phyloP scores from a whole-genome alignment of 2,888 invertebrate species.

The Orchesella flavescens region DNA sequence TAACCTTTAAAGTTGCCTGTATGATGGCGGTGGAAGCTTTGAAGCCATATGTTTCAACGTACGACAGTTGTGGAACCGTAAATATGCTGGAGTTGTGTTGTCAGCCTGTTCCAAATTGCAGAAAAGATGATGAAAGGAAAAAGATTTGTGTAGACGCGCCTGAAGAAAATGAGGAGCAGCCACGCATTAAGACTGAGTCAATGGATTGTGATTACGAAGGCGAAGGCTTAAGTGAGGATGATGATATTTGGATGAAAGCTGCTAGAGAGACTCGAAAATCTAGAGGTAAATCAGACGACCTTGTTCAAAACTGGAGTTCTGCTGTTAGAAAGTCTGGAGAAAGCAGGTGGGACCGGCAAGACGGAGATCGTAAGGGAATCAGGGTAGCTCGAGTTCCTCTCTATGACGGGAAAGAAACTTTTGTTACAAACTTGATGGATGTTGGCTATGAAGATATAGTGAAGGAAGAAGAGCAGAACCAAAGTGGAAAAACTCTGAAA shows the following conservation, averaged over 20 bases:
- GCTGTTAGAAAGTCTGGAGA: too few species aligned
- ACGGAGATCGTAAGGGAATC: neutral
- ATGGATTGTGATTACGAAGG: too few species aligned
- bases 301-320: too few species aligned
- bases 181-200: too few species aligned
- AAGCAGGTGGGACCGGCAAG: neutral
- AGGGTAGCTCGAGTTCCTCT: constrained; percentile 19
- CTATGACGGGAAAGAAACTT: constrained; percentile 18
- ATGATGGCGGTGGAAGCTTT: constrained; percentile 27
- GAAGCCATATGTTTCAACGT: constrained; percentile 36
- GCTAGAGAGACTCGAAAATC: too few species aligned
- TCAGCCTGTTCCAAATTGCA: constrained; percentile 7
- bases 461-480: neutral
- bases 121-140: constrained; percentile 12
- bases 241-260: too few species aligned
- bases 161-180: neutral
- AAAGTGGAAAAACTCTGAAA: neutral
- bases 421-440: too few species aligned
- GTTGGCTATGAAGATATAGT: neutral
- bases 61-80: constrained; percentile 36
- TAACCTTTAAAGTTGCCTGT: constrained; percentile 36
- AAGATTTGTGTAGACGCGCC: neutral
- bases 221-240: too few species aligned
- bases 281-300: too few species aligned
- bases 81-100: constrained; percentile 40